Evolutionary conservation across 2,113 vertebrate genomes (phyloP), one percentile per base, ranked within the genome.

Genomic region (Ivindomyrus marchei): DNA sequence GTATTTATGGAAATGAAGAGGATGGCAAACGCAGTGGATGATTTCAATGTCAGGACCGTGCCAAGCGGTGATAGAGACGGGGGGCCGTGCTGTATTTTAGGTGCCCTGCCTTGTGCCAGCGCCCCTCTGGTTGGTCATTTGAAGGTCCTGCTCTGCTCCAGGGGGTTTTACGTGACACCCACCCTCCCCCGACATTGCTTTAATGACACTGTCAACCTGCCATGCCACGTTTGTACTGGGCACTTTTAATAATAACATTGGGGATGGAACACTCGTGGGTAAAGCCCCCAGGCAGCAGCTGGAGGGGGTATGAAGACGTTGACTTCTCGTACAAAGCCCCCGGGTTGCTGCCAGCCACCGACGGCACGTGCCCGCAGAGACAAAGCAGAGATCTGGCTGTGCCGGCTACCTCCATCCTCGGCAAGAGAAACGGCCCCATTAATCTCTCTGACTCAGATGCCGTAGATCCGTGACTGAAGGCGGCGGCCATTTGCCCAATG

Each of bases 61-160:
- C n/a, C 46, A 86, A 86, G 47, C 10, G 83, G 42, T 39, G 85
- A 56, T n/a, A 19, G 36, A 56, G 47, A 36, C 31, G 31, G 15
- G 62, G 49, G 36, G 5, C 19, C 74, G 4, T 85, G 80, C 89
- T 88, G 70, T 87, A 50, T 91, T 91, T 74, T 6, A 62, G 27
- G 85, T 45, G 53, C 42, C 36, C 50, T 77, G 85, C n/a, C 50
- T 87, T 53, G 27, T 53, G 85, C 85, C n/a, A 49, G 42, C 46
- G 6, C 24, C 85, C 85, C 47, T 31, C 47, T 31, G 88, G 77
- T 49, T 89, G 88, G 91, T 89, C 90, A 91, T 90, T 88, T 91
- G 53, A 92, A 93, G 90, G 91, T 88, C 58, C 87, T 90, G 66
- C 70, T 90, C 92, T 87, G 91, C 91, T 90, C 85, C 36, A 88